Percentiles rank a stretch among this genome's conserved stretches.
Conservation (phyloP, 2,888 invertebrate genomes). For the Steinernema hermaphroditum region DNA sequence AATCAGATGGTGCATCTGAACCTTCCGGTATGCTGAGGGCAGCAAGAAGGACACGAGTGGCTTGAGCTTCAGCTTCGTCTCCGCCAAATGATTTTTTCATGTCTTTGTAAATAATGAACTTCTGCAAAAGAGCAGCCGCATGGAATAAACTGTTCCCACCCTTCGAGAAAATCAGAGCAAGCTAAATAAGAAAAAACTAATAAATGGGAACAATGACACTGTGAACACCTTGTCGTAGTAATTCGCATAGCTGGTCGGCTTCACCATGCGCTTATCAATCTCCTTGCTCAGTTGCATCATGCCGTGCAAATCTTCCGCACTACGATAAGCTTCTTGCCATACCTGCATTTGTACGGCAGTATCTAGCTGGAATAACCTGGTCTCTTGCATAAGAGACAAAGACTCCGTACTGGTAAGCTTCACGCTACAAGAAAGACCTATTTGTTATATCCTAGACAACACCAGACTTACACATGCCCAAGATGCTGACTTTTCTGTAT, state of each 20-base stretch:
- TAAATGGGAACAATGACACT: too few species aligned
- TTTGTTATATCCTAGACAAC: not conserved
- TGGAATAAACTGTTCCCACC: constrained; percentile 97
- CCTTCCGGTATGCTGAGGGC: constrained; percentile 84
- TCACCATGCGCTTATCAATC: constrained; percentile 78
- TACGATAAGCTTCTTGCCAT: constrained; percentile 80
- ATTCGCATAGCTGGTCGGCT: constrained; percentile 96
- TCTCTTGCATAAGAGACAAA: constrained; percentile 93
- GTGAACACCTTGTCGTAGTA: constrained; percentile 83
- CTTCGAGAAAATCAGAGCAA: constrained; percentile 98
- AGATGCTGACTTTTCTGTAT: constrained; percentile 78
- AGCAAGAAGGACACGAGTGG: constrained; percentile 89
- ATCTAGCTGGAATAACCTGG: constrained; percentile 89
- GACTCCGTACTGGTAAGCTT: constrained; percentile 87
- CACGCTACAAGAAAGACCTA: constrained; percentile 70
- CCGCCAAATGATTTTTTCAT: constrained; percentile 71
- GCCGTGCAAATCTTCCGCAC: constrained; percentile 91
- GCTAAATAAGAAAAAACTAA: constrained; percentile 62
- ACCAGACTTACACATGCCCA: constrained; percentile 48
- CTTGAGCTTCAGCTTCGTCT: constrained; percentile 70
- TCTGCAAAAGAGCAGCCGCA: constrained; percentile 89
- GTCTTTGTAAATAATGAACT: constrained; percentile 89
- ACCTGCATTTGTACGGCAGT: constrained; percentile 98
- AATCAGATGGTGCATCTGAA: constrained; percentile 93
- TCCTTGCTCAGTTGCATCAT: constrained; percentile 86